A percentile compares a stretch with the other conserved stretches of the same genome.
Evolutionary conservation across 2,888 invertebrate genomes (phyloP).

Genomic region (Encarsia formosa): DNA sequence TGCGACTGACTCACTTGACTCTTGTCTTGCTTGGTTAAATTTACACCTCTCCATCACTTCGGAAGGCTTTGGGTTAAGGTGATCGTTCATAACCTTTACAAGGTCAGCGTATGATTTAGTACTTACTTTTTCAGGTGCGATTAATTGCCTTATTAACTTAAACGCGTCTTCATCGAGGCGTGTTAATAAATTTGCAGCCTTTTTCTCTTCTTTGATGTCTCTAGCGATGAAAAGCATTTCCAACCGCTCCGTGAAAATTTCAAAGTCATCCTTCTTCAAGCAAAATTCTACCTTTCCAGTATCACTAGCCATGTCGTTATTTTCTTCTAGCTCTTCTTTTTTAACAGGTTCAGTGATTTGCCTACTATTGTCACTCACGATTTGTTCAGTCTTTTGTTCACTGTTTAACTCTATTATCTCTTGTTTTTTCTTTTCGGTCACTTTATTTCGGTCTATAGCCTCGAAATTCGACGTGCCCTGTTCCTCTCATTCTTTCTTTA

Average conservation of each 20-base stretch:
- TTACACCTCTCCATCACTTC: conserved; percentile 24
- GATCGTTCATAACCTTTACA: conserved; percentile 7
- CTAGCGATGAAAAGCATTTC: conserved; percentile 19
- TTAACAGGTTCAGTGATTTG: too few relatives aligned
- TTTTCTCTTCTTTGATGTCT: conserved; percentile 11
- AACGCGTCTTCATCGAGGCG: conserved; percentile 20
- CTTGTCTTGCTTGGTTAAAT: conserved; percentile 23
- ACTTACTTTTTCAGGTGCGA: conserved; percentile 19
- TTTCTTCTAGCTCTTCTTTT: too few relatives aligned
- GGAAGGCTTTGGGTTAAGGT: conserved; percentile 9
- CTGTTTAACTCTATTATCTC: too few relatives aligned
- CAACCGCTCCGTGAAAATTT: conserved; percentile 15
- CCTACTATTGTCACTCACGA: too few relatives aligned
- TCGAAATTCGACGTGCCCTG: too few relatives aligned
- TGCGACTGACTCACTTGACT: conserved; percentile 18
- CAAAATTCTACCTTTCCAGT: too few relatives aligned
- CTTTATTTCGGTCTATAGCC: too few relatives aligned
- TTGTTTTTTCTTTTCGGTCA: too few relatives aligned
- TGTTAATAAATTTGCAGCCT: conserved; percentile 19
- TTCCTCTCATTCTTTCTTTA: too few relatives aligned
- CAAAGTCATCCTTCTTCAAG: conserved; percentile 10
- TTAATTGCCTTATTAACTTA: conserved; percentile 14
- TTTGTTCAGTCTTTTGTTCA: too few relatives aligned
- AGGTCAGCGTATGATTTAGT: conserved; percentile 16
- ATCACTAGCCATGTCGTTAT: too few relatives aligned